Evolutionary conservation across 2,113 vertebrate species (phyloP), one percentile per base, ranked within the genome.

Genomic region (Etheostoma spectabile): DNA sequence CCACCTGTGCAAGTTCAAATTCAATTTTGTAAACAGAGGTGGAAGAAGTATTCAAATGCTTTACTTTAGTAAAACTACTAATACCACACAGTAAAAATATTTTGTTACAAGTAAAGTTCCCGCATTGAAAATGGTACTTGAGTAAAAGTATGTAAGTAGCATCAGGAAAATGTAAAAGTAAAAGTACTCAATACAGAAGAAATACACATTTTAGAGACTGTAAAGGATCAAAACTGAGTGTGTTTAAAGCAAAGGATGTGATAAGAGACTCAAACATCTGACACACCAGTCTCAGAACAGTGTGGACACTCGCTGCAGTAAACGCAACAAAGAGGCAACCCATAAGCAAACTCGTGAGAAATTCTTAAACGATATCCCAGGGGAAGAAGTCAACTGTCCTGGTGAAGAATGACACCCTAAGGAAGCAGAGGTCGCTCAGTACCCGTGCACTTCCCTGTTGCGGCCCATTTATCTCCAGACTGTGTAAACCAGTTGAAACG

Each of bases 381-480:
- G 79, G 67, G 74, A 88, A 72, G 53, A 84, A 51, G 72, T 82
- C 77, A 82, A 27, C 59, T 59, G 21, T 71, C 8, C 11, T 24
- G 74, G 65, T 65, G 64, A 78, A 82, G 86, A 90, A 80, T 52
- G 4, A 45, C 73, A 77, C 68, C 52, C 80, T 21, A 21, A 82
- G 77, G 68, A 87, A 68, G 76, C 74, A 75, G 35, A 78, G 86
- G 87, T 83, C 46, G 68, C 19, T 64, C 69, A 49, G 51, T 55
- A 73, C 45, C 38, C 30, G 10, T 76, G 76, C 62, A 48, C 74
- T 86, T 93, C 63, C 84, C 42, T 78, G 80, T 73, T 57, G 16
- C 5, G 38, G 70, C 78, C 75, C 83, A 86, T 92, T 90, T 72
- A 70, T 87, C 72, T 68, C 69, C 71, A 71, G 59, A 73, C 66